phyloP scores from a whole-genome alignment of 2,888 invertebrate species.

The Apodemia zela region DNA sequence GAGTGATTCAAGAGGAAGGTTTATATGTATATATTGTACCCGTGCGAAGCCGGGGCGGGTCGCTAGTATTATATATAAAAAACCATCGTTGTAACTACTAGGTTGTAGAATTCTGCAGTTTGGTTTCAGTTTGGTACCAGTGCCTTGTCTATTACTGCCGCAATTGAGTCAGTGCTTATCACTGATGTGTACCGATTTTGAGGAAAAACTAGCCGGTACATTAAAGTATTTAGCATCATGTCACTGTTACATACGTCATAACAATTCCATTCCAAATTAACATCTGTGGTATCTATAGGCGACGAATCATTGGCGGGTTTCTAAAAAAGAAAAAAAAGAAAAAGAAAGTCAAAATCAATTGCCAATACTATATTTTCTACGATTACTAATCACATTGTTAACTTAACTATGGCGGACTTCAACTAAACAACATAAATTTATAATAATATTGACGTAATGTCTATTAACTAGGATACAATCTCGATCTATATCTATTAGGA shows the following conservation, averaged over 20 bases:
- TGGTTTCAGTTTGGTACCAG: too few relatives aligned
- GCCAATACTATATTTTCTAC: constrained; percentile 14
- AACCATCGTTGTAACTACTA: too few relatives aligned
- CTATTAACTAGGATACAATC: neutral
- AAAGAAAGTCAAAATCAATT: neutral
- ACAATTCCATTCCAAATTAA: neutral
- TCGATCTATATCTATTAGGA: constrained; percentile 3
- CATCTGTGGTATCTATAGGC: neutral
- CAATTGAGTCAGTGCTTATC: too few relatives aligned
- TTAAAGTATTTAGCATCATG: neutral
- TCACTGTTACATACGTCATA: neutral
- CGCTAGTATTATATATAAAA: too few relatives aligned
- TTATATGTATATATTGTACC: too few relatives aligned
- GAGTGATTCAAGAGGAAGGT: too few relatives aligned
- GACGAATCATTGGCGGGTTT: neutral
- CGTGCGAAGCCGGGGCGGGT: too few relatives aligned
- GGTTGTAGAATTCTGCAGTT: too few relatives aligned
- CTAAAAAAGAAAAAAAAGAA: neutral
- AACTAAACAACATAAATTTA: constrained; percentile 7
- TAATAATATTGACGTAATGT: neutral
- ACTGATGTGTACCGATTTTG: too few relatives aligned
- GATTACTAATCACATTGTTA: constrained; percentile 12
- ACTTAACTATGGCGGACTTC: constrained; percentile 1
- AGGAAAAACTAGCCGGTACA: neutral
- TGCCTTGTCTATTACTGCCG: too few relatives aligned